Evolutionary conservation across 2,797 vertebrate species (phyloP).

Genomic region (Poeciliopsis gracilis): DNA sequence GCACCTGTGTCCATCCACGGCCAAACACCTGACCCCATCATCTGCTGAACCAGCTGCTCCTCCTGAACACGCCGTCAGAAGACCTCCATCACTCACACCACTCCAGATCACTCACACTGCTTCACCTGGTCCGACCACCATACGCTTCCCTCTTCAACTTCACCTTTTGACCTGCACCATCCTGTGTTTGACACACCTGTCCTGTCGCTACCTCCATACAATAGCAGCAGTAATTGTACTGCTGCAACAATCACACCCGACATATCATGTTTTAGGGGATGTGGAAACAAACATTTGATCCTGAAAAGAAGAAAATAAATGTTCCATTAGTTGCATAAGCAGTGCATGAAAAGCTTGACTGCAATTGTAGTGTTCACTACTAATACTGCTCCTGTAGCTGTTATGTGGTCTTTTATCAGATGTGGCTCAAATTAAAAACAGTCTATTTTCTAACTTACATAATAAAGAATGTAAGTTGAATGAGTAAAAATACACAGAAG

Average conservation of each 20-base stretch:
- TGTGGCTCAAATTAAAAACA: neutral
- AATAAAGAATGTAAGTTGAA: too few relatives aligned
- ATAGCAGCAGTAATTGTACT: neutral
- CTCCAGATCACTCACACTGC: neutral
- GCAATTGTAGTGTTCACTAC: neutral
- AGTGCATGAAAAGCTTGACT: neutral
- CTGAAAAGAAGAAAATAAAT: neutral
- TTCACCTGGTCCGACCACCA: constrained; percentile 9
- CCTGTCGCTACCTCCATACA: neutral
- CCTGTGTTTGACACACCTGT: constrained; percentile 6
- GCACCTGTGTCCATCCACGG: constrained; percentile 18
- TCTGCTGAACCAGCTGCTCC: constrained; percentile 42
- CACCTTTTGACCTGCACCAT: constrained; percentile 8
- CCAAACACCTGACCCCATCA: constrained; percentile 20
- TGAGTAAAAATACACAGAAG: neutral
- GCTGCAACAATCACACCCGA: neutral
- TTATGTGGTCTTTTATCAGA: neutral
- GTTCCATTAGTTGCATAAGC: neutral
- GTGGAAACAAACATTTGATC: neutral
- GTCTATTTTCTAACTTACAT: neutral
- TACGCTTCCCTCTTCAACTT: constrained; percentile 6
- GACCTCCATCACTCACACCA: constrained; percentile 32
- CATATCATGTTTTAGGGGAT: neutral
- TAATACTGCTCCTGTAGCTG: neutral
- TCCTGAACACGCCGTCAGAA: constrained; percentile 23